Percentiles rank a stretch among this genome's conserved stretches.
These are phyloP conservation scores for Myotis findleyi DNA, from an alignment of 2,797 vertebrate genomes.

Conservation along the genomic window DNA sequence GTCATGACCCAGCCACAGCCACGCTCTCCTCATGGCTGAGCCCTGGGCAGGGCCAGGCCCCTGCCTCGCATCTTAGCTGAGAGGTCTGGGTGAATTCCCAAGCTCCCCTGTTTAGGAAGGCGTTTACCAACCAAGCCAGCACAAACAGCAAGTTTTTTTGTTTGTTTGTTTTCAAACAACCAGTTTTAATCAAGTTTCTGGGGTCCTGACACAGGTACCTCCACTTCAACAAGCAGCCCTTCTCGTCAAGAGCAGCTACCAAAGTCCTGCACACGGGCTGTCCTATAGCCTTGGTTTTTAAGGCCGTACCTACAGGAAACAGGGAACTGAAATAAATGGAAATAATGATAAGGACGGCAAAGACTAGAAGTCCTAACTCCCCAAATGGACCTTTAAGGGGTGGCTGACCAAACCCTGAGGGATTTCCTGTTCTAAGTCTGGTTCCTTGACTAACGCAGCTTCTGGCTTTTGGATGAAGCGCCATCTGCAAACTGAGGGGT, in stretches of 20 bases:
- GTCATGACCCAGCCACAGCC: background rate
- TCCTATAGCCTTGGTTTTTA: background rate
- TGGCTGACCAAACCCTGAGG: background rate
- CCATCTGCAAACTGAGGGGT: background rate
- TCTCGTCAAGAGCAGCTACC: background rate
- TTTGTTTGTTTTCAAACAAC: background rate
- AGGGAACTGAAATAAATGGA: background rate
- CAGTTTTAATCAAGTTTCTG: background rate
- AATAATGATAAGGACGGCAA: background rate
- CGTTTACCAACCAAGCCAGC: too few relatives aligned
- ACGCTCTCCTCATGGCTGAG: rapidly evolving
- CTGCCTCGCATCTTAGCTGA: background rate
- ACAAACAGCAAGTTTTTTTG: background rate
- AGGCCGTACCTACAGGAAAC: background rate
- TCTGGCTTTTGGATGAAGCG: background rate
- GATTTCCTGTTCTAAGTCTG: background rate
- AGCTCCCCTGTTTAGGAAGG: background rate
- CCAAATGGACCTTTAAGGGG: background rate
- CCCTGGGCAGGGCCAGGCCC: too few relatives aligned
- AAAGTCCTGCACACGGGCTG: background rate
- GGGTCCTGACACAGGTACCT: background rate
- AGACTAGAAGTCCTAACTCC: background rate
- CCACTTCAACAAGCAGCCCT: background rate
- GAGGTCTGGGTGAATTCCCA: rapidly evolving
- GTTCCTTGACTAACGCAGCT: background rate